Percentiles rank a stretch among this genome's conserved stretches.
These are phyloP conservation scores for Halcyon leucocephala DNA, from an alignment of 2,797 vertebrate species.

Conservation along the genomic window DNA sequence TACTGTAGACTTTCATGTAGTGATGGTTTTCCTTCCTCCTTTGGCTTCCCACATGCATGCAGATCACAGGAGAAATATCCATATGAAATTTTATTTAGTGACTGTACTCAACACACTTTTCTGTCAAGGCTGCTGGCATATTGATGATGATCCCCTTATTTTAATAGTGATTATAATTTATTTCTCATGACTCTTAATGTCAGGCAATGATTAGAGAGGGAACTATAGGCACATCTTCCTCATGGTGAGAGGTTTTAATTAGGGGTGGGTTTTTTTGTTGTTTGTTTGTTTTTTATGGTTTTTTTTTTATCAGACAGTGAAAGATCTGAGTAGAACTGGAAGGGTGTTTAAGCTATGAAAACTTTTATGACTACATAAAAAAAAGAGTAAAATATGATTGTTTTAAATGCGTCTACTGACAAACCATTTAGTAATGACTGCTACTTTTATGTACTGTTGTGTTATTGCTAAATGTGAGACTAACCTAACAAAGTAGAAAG, in stretches of 20 bases:
- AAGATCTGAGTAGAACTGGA: neutral
- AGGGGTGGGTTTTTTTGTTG: too few species aligned
- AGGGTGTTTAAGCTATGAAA: neutral
- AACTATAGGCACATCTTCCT: neutral
- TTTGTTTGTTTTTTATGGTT: too few species aligned
- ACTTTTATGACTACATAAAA: neutral
- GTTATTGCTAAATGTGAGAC: conserved; percentile 1
- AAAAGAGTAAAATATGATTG: neutral
- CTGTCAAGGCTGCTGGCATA: neutral
- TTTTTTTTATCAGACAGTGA: neutral
- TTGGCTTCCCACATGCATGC: neutral
- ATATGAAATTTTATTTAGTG: conserved; percentile 10
- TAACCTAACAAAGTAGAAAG: neutral
- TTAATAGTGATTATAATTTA: conserved; percentile 48
- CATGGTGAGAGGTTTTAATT: neutral
- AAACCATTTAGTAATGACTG: conserved; percentile 5
- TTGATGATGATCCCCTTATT: neutral
- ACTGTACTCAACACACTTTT: neutral
- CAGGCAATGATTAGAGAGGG: conserved; percentile 9
- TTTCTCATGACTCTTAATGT: conserved; percentile 24
- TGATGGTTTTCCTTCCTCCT: neutral
- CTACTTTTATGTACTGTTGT: neutral
- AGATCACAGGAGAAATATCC: neutral
- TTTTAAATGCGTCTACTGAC: neutral
- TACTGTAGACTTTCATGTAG: neutral